Base-by-base conservation (phyloP, 2,113 vertebrate genomes). In the Takifugu bimaculatus region DNA sequence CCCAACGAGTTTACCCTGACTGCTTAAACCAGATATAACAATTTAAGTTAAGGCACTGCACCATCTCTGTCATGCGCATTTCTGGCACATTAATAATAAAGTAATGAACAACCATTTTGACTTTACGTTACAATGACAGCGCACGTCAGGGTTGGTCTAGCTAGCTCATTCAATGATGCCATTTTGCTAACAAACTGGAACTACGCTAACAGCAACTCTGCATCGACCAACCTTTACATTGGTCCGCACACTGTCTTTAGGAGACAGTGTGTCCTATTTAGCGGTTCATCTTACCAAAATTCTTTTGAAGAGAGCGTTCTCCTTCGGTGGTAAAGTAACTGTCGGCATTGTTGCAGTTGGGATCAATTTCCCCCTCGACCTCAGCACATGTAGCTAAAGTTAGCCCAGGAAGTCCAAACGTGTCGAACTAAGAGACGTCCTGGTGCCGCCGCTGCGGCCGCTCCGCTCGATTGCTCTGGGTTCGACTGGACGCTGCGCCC, bases 291-390 rank as follows among this genome's bases (percentile, higher is more conserved):
- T 96, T 80, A 98, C 96, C 94, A 98, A 69, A 80, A 98, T 97
- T 85, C 94, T 91, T 89, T 98, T 97, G 86, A 97, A 98, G 74
- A 97, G 94, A 76, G 95, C 94, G 74, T 96, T 97, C 89, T 98
- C 96, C 85, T 98, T 97, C 80, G 95, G 94, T 87, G 96, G 96
- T 79, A 97, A 87, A 87, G 92, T 94, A 70, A 95, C 91, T 74
- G 94, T 93, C 90, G 96, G 95, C 95, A 98, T 97, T 74, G 89
- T 92, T 87, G 88, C 87, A 81, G 70, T 68, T 68, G 76, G 68
- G 78, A 72, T 81, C 65, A 54, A 64, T 57, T 78, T 79, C 74
- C 62, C 62, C 63, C 74, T 79, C 77, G 83, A 87, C 85, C 89
- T 85, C 85, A 79, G 85, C 85, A 90, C 89, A 91, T 90, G 85